Evolutionary conservation across 2,888 invertebrate genomes (phyloP), one percentile per base, ranked within the genome.

Genomic region (Cryptocheilus praepositus): DNA sequence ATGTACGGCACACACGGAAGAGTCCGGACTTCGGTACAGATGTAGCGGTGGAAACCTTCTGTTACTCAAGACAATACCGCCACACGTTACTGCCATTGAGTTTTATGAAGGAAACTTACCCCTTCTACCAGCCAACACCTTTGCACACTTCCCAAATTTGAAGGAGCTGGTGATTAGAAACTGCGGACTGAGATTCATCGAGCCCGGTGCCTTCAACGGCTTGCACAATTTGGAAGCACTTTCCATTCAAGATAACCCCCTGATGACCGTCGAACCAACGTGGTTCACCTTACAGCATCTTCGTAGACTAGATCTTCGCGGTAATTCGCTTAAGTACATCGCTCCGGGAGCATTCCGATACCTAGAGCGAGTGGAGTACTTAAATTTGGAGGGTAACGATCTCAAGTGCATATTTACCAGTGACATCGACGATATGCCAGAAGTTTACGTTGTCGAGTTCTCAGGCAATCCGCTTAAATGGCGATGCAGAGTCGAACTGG

Each of bases 351-450:
- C 81, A 13, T 83, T 85, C 16, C 67, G 68, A 3, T 22, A 73
- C 16, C 56, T 83, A 28, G 61, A 61, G 7, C 74, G 46, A 19
- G 73, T 85, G 13, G 73, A 68, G 5, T 80, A 83, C 53, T 61
- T 85, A 8, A 83, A 83, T 57, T 71, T 85, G n/a, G 82, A 85
- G 16, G 84, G 83, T 0, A 85, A 85, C 55, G 77, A 73, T 57
- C 70, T 85, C 11, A 70, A 67, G 16, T 85, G 85, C 28, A 79
- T 85, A 16, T 85, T 79, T 54, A 83, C 83, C 0, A 84, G 79
- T 28, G 81, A 78, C n/a, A 61, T 85, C 36, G 69, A 77, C 44
- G 72, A 78, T 1, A 61, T 85, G 63, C 78, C 79, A 3, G 65
- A 77, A 5, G 52, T 85, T 1, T 66, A 76, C 3, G 67, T 76